phyloP scores from a whole-genome alignment of 2,888 invertebrate genomes.

The Epinotia nisella region DNA sequence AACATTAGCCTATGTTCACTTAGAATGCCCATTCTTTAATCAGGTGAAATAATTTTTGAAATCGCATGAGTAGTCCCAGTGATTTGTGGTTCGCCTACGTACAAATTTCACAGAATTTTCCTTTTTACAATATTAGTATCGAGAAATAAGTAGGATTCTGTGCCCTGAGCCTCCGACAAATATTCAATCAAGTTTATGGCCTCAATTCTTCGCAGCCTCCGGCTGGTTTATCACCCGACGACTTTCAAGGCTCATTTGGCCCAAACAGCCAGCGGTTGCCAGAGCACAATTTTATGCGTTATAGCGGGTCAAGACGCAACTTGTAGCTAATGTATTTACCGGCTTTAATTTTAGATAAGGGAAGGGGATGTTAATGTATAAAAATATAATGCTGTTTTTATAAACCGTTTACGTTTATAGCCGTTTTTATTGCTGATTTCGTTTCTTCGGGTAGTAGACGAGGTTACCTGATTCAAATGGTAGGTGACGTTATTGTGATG shows the following conservation, averaged over 20 bases:
- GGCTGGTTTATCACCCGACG: slow-evolving; percentile 57
- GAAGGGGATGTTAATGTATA: slow-evolving; percentile 32
- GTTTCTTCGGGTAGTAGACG: slow-evolving; percentile 19
- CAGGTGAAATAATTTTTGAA: too few species aligned
- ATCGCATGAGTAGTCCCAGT: too few species aligned
- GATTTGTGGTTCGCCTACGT: too few species aligned
- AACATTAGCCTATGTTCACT: too few species aligned
- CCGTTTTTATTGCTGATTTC: slow-evolving; percentile 33
- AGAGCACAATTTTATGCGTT: slow-evolving; percentile 28
- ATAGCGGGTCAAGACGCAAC: slow-evolving; percentile 26
- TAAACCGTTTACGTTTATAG: slow-evolving; percentile 39
- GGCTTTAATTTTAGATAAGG: slow-evolving; percentile 37
- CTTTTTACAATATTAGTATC: too few species aligned
- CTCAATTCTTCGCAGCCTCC: slow-evolving; percentile 55
- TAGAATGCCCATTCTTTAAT: too few species aligned
- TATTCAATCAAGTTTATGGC: slow-evolving; percentile 74
- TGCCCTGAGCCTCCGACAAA: slow-evolving; percentile 48
- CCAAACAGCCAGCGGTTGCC: slow-evolving; percentile 50
- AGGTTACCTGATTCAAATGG: slow-evolving; percentile 18
- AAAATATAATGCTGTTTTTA: slow-evolving; percentile 31
- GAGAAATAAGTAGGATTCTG: too few species aligned
- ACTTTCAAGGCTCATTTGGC: slow-evolving; percentile 63
- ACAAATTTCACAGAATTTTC: too few species aligned
- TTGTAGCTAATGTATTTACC: slow-evolving; percentile 33
- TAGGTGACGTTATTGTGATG: neutral